phyloP scores from a whole-genome alignment of 2,888 invertebrate species.

The Drosophila mimetica region DNA sequence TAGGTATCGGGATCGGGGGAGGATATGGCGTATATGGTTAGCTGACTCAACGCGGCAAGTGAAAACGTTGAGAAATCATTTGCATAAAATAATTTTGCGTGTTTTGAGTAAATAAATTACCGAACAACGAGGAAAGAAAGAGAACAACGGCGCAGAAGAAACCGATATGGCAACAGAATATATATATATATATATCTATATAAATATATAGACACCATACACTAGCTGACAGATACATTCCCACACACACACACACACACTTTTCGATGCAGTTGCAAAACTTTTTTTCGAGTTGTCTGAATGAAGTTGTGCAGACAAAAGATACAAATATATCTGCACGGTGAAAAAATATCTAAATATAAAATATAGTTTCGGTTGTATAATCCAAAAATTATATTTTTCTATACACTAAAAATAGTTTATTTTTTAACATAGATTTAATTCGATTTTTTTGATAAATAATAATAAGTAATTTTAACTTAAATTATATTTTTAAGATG shows the following conservation, averaged over 20 bases:
- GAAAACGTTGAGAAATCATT: conserved; percentile 62
- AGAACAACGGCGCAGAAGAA: conserved; percentile 18
- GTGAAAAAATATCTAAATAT: not conserved
- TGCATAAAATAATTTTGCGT: conserved; percentile 81
- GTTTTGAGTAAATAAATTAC: conserved; percentile 79
- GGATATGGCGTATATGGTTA: conserved; percentile 10
- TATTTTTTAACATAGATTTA: too few species aligned
- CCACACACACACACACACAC: conserved; percentile 15
- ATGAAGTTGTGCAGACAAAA: conserved; percentile 35
- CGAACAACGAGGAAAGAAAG: conserved; percentile 48
- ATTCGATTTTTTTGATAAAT: too few species aligned
- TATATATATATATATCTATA: not conserved
- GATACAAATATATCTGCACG: conserved; percentile 37
- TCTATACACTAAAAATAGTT: too few species aligned
- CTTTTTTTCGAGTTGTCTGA: conserved; percentile 19
- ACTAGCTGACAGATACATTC: conserved; percentile 20
- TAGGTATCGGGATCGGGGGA: conserved; percentile 22
- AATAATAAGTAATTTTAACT: rapidly evolving
- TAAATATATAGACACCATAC: conserved; percentile 28
- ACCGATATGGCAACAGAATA: conserved; percentile 28
- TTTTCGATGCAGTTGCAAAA: conserved; percentile 32
- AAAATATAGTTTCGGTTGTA: not conserved
- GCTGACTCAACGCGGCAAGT: conserved; percentile 68
- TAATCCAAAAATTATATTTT: too few species aligned
- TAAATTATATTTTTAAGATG: not conserved